Conservation (phyloP, 2,113 vertebrate species). For the Mobula hypostoma region DNA sequence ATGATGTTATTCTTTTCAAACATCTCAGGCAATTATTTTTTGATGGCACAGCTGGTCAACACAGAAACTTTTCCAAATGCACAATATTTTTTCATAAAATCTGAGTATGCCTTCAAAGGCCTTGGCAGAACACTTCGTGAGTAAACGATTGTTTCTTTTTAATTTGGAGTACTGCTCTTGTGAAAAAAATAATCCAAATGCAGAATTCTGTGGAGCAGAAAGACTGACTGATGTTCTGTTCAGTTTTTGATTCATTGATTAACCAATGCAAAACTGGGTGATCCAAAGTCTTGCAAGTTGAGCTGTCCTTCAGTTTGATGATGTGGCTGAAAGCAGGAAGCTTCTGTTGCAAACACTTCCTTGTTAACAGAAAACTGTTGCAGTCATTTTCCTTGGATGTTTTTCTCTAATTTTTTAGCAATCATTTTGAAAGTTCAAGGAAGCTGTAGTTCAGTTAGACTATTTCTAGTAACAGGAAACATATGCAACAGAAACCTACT, state of each 20-base stretch:
- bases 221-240: not conserved
- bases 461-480: constrained; percentile 33
- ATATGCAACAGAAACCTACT: not conserved
- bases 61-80: not conserved
- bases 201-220: not conserved
- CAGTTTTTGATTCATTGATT: constrained; percentile 10
- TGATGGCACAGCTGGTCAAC: not conserved
- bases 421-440: constrained; percentile 21
- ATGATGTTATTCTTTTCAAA: not conserved
- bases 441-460: not conserved
- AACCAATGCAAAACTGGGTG: not conserved
- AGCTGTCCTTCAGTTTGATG: constrained; percentile 24
- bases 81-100: not conserved
- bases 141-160: not conserved
- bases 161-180: not conserved
- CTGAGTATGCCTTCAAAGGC: not conserved
- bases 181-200: not conserved
- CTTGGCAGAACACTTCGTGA: constrained; percentile 21
- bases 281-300: not conserved
- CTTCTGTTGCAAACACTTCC: constrained; percentile 30
- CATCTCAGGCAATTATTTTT: not conserved
- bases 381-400: not conserved
- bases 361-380: constrained; percentile 34
- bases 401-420: constrained; percentile 5
- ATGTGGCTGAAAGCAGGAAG: constrained; percentile 34